Conservation (phyloP, 1,140 invertebrate genomes). For the Trichonephila clavipes region DNA sequence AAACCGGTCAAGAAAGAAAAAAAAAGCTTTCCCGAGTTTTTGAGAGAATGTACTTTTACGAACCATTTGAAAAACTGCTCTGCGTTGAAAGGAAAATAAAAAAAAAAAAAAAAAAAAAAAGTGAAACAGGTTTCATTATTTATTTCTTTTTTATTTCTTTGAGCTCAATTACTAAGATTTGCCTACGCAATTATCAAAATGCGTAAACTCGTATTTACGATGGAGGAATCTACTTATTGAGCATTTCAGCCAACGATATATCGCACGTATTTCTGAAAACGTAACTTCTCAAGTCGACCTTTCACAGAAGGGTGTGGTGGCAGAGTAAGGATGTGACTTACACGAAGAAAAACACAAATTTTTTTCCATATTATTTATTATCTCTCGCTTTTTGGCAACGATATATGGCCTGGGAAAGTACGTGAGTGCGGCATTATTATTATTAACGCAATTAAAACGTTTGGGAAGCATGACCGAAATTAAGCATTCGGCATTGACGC, state of each 20-base stretch:
- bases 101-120: not conserved
- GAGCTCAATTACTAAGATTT: not conserved
- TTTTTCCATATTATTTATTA: not conserved
- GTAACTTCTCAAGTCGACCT: not conserved
- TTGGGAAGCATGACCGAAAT: not conserved
- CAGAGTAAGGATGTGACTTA: slow-evolving; percentile 29
- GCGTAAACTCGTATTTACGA: not conserved
- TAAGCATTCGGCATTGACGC: slow-evolving; percentile 17
- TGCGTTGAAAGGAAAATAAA: not conserved
- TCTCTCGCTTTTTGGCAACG: not conserved
- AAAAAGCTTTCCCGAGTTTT: too few species aligned
- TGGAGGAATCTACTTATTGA: not conserved
- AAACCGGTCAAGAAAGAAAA: too few species aligned
- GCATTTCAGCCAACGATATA: slow-evolving; percentile 5
- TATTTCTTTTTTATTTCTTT: not conserved
- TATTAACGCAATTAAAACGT: slow-evolving; percentile 30
- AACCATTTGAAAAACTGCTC: not conserved
- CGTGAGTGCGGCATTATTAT: slow-evolving; percentile 8
- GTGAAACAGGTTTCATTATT: not conserved
- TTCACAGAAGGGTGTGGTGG: slow-evolving; percentile 16
- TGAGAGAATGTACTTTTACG: not conserved
- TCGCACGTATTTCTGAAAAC: slow-evolving; percentile 12
- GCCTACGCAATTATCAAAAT: not conserved
- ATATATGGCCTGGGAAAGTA: slow-evolving; percentile 18
- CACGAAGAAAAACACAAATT: not conserved